Evolutionary conservation across 2,797 vertebrate genomes (phyloP).

Genomic region (Protonibea diacanthus): DNA sequence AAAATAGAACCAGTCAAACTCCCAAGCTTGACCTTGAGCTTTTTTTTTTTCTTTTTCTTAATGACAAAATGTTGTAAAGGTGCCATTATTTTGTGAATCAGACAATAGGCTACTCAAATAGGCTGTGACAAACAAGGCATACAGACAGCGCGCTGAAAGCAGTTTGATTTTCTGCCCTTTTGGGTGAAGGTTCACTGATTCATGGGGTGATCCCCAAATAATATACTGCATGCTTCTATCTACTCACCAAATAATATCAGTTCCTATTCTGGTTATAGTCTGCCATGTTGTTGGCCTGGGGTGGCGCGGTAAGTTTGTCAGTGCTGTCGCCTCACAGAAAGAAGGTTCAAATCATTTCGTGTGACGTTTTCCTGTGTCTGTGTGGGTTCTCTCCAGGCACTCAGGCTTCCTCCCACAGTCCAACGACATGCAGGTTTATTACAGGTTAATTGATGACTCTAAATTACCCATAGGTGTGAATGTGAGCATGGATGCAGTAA

Average conservation of each 20-base stretch:
- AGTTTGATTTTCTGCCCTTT: no score
- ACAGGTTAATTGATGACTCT: no score
- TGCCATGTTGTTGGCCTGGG: not conserved
- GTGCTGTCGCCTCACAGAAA: no score
- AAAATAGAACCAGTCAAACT: not conserved
- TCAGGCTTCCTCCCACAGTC: no score
- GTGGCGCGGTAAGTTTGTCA: no score
- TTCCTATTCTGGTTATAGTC: not conserved
- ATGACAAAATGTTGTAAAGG: not conserved
- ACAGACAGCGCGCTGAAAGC: not conserved
- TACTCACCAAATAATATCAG: not conserved
- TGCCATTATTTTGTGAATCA: not conserved
- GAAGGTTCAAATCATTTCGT: no score
- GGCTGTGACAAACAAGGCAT: not conserved
- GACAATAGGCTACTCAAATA: not conserved
- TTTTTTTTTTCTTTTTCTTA: not conserved
- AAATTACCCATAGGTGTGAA: no score
- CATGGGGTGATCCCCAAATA: not conserved
- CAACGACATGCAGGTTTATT: no score
- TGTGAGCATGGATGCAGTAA: no score
- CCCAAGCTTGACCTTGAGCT: not conserved
- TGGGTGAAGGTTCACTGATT: no score
- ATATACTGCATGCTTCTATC: not conserved
- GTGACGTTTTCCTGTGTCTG: no score
- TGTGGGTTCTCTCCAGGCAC: no score